Evolutionary conservation across 2,888 invertebrate genomes (phyloP), one percentile per base, ranked within the genome.

Genomic region (Thereva nobilitata): DNA sequence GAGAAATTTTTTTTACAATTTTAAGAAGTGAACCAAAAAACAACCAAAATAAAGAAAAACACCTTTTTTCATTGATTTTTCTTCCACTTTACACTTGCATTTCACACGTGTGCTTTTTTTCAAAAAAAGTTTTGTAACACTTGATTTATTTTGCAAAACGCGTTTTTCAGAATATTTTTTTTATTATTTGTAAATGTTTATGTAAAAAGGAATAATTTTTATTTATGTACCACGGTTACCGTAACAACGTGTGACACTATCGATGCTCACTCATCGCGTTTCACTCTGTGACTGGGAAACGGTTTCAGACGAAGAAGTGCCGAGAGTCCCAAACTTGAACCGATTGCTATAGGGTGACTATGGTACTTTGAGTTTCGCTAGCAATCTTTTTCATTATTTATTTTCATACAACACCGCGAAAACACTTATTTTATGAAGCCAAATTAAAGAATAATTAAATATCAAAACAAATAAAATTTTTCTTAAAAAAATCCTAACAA

Each of bases 261-360:
- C 74, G 75, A 76, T 76, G 75, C 72, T 75, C 73, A 74, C 75
- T 76, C 76, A 75, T 74, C 76, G 76, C 76, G 75, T 72, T 76
- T 75, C 76, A 76, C 77, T 77, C 76, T 74, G 71, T 76, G 74
- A 77, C 77, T 77, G 75, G 75, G 73, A 74, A 72, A 72, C 71
- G 71, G 70, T 72, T 71, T 57, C 56, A 9, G 40, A 67, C 68
- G 68, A 70, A 53, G 42, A 61, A 64, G 59, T 68, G 65, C 70
- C 68, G 71, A 71, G 45, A 65, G 61, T 61, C 61, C 34, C 34
- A 61, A 61, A 61, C 50, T 50, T 61, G 61, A 50, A 50, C 41
- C 61, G 61, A 61, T 50, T 4, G 4, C 1, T 2, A 50, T 50
- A 61, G 61, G 61, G 61, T 61, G 61, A 40, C n/a, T 12, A 10